Evolutionary conservation across 2,113 vertebrate genomes (phyloP).

Genomic region (Oxyura jamaicensis): DNA sequence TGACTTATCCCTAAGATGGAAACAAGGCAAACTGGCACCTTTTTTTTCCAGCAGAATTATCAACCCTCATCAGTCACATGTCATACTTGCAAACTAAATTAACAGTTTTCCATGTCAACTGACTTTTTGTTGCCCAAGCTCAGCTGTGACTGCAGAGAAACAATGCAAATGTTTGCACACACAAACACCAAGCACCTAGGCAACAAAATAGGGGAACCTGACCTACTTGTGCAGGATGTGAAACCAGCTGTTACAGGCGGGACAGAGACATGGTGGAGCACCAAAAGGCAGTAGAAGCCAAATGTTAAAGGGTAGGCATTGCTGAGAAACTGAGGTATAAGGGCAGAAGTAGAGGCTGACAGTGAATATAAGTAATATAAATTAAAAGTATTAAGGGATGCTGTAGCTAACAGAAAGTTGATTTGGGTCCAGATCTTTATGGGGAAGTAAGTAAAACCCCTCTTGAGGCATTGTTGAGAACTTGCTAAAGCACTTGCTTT

Average conservation of each 20-base stretch:
- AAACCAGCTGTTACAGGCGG: conserved; percentile 11
- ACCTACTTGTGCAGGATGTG: conserved; percentile 30
- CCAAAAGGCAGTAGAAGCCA: neutral
- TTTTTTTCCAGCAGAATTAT: conserved; percentile 10
- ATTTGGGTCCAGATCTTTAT: neutral
- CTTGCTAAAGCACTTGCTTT: neutral
- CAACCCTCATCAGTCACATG: conserved; percentile 21
- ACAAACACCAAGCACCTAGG: conserved; percentile 56
- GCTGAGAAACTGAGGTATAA: neutral
- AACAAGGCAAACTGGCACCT: conserved; percentile 6
- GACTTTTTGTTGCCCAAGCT: neutral
- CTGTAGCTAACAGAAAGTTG: neutral
- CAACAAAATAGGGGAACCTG: conserved; percentile 28
- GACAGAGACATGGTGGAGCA: neutral
- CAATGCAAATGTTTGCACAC: conserved; percentile 43
- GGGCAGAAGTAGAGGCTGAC: neutral
- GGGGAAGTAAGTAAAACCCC: neutral
- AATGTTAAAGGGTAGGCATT: neutral
- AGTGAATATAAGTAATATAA: neutral
- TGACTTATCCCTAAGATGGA: conserved; percentile 32
- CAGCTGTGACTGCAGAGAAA: neutral
- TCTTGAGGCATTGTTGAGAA: neutral
- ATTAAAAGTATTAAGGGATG: neutral
- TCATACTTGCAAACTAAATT: conserved; percentile 23
- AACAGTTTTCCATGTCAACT: conserved; percentile 45